Evolutionary conservation across 2,797 vertebrate species (phyloP).

Genomic region (Melanotaenia trifasciata): DNA sequence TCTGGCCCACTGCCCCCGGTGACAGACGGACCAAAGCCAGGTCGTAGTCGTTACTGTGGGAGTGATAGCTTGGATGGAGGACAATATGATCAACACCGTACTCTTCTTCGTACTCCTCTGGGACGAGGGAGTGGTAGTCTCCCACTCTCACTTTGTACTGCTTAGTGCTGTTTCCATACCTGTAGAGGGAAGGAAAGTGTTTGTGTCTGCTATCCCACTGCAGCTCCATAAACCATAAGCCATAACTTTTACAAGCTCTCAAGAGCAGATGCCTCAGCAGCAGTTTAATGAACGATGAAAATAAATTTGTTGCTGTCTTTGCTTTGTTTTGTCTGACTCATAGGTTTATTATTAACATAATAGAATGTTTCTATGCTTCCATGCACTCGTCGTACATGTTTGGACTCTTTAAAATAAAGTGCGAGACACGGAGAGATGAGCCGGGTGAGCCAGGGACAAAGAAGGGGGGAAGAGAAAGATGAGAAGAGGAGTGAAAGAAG

Average conservation of each 20-base stretch:
- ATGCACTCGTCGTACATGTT: background rate
- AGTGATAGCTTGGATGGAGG: constrained; percentile 87
- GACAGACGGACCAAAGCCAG: constrained; percentile 90
- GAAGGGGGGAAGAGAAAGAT: background rate
- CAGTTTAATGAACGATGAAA: constrained; percentile 10
- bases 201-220: background rate
- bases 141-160: constrained; percentile 92
- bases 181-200: constrained; percentile 58
- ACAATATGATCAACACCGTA: constrained; percentile 89
- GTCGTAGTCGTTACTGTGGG: constrained; percentile 91
- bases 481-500: constrained; percentile 39
- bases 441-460: constrained; percentile 7
- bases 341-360: constrained; percentile 5
- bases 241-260: constrained; percentile 9
- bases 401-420: constrained; percentile 17
- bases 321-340: constrained; percentile 26
- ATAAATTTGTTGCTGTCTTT: constrained; percentile 14
- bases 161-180: constrained; percentile 92
- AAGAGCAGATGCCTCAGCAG: background rate
- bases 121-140: constrained; percentile 95
- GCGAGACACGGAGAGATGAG: background rate
- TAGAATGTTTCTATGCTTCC: background rate
- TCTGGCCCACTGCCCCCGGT: constrained; percentile 77
- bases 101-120: constrained; percentile 94
- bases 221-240: constrained; percentile 9